Evolutionary conservation across 2,113 vertebrate genomes (phyloP).

Genomic region (Pagrus major): DNA sequence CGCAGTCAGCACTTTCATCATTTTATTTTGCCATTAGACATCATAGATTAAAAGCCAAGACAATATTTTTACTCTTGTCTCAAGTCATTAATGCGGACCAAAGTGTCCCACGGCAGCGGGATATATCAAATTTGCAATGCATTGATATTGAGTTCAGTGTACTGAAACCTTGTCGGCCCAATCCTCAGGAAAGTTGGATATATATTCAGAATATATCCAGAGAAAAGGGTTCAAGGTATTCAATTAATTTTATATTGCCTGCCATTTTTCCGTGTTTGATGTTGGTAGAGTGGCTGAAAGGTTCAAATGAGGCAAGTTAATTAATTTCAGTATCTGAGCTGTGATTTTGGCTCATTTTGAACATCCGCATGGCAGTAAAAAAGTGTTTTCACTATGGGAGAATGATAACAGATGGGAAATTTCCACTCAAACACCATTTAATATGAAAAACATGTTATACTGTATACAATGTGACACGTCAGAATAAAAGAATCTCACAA

Average conservation of each 20-base stretch:
- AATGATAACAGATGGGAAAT: constrained; percentile 34
- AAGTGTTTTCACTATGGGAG: neutral
- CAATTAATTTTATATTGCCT: neutral
- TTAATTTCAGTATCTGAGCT: constrained; percentile 30
- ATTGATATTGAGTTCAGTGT: neutral
- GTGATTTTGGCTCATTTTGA: constrained; percentile 21
- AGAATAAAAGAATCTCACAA: constrained; percentile 27
- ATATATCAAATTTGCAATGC: constrained; percentile 15
- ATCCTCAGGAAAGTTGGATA: constrained; percentile 2
- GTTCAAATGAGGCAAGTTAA: constrained; percentile 23
- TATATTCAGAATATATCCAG: neutral
- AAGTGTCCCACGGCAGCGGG: constrained; percentile 24
- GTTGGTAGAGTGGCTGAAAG: constrained; percentile 3
- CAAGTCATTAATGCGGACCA: constrained; percentile 7
- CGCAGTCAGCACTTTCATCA: constrained; percentile 40
- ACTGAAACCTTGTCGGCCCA: neutral
- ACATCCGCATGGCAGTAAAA: neutral
- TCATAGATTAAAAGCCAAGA: constrained; percentile 30
- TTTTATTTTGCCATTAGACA: constrained; percentile 48
- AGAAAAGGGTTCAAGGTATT: neutral
- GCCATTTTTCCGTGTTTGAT: constrained; percentile 6
- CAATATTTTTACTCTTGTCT: constrained; percentile 17
- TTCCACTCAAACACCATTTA: constrained; percentile 5
- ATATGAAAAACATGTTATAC: neutral
- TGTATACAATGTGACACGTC: neutral